Evolutionary conservation across 37 sponge, comb jelly and placozoan genomes (phyloP).

Genomic region (Theonella swinhoei): DNA sequence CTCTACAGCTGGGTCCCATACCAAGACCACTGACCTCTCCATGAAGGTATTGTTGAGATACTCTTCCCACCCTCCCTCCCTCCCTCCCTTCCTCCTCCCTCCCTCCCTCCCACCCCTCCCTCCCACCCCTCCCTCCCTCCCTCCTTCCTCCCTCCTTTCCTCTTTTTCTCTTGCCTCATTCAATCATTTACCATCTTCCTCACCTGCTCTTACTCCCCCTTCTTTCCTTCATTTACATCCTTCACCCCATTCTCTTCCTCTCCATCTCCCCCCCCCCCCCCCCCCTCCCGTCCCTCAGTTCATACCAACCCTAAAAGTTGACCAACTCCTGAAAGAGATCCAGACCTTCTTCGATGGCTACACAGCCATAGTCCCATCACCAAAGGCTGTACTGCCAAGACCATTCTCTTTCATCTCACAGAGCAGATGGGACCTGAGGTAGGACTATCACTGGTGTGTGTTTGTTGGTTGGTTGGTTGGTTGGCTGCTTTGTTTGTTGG

Average conservation of each 20-base stretch:
- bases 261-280: background rate
- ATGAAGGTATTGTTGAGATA: conserved; percentile 61
- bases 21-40: conserved; percentile 64
- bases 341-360: conserved; percentile 67
- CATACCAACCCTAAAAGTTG: conserved; percentile 46
- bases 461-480: too few species aligned
- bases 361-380: conserved; percentile 9
- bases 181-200: too few species aligned
- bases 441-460: too few species aligned
- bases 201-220: background rate
- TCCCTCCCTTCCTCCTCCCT: background rate
- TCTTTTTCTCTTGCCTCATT: background rate
- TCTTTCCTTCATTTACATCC: background rate
- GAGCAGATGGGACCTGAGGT: conserved; percentile 60
- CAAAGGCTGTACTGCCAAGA: conserved; percentile 77
- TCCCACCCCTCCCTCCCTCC: background rate
- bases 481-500: too few species aligned
- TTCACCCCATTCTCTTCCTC: background rate
- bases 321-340: conserved; percentile 67
- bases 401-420: conserved; percentile 81
- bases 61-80: background rate
- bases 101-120: background rate
- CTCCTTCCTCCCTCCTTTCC: background rate
- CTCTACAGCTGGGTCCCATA: conserved; percentile 43
- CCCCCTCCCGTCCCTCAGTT: conserved; percentile 22